phyloP scores from a whole-genome alignment of 1,140 invertebrate species.

The Diprion similis region DNA sequence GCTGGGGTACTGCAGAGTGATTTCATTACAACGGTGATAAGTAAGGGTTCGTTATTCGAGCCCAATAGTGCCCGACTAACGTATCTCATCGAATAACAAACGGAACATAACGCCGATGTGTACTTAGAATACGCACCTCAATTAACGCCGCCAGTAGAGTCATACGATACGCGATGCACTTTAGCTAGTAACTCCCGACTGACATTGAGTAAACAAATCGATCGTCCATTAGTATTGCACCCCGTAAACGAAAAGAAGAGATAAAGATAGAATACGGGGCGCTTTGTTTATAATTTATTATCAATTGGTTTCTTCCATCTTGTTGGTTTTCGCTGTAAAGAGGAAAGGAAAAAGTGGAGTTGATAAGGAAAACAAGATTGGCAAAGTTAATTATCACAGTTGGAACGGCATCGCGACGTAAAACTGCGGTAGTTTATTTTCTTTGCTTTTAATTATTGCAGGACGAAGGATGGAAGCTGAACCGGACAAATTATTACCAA shows the following conservation, averaged over 20 bases:
- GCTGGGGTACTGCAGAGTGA: neutral
- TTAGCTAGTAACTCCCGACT: neutral
- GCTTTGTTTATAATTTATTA: too few relatives aligned
- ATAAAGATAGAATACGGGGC: too few relatives aligned
- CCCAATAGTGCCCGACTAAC: neutral
- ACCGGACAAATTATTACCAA: constrained; percentile 95
- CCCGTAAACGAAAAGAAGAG: too few relatives aligned
- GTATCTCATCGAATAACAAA: neutral
- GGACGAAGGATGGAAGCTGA: constrained; percentile 93
- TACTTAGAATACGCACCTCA: neutral
- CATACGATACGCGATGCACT: neutral
- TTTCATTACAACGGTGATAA: neutral
- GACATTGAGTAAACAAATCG: neutral
- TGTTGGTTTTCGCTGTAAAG: too few relatives aligned
- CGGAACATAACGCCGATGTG: neutral
- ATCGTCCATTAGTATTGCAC: too few relatives aligned
- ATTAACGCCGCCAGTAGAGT: neutral
- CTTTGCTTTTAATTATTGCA: constrained; percentile 54
- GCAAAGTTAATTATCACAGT: too few relatives aligned
- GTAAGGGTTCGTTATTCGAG: neutral
- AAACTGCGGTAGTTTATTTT: neutral
- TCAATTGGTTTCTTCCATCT: too few relatives aligned
- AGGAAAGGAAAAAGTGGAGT: too few relatives aligned
- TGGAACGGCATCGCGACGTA: neutral
- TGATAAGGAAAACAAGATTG: too few relatives aligned